Evolutionary conservation across 2,888 invertebrate species (phyloP).

Genomic region (Hirtodrosophila duncani): DNA sequence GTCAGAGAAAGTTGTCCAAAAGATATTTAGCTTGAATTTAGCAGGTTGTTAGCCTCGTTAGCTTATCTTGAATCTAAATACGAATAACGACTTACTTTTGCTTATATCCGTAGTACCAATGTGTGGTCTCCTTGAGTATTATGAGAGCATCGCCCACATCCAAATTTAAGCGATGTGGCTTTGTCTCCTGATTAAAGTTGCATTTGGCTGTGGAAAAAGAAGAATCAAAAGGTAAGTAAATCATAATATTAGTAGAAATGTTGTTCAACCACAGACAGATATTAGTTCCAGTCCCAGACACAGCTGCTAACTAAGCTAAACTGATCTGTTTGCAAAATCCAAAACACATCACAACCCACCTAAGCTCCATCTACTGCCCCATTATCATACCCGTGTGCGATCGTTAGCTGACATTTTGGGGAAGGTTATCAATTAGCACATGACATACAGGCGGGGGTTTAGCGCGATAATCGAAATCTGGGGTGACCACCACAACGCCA

Average conservation of each 20-base stretch:
- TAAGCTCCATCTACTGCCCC: background rate
- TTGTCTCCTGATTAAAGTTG: slow-evolving; percentile 77
- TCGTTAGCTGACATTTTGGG: slow-evolving; percentile 20
- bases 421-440: slow-evolving; percentile 67
- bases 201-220: slow-evolving; percentile 74
- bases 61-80: too few relatives aligned
- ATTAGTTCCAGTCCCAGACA: slow-evolving; percentile 20
- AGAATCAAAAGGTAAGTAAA: slow-evolving; percentile 1
- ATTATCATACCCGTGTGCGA: slow-evolving; percentile 1
- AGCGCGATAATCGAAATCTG: slow-evolving; percentile 29
- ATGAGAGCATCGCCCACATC: slow-evolving; percentile 78
- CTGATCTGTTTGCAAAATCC: slow-evolving; percentile 18
- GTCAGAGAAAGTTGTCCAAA: slow-evolving; percentile 23
- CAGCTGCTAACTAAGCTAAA: slow-evolving; percentile 5
- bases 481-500: background rate
- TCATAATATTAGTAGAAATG: background rate
- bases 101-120: slow-evolving; percentile 78
- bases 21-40: slow-evolving; percentile 33
- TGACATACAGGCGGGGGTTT: slow-evolving; percentile 16
- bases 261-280: background rate
- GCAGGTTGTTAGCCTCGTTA: too few relatives aligned
- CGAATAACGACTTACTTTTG: slow-evolving; percentile 78
- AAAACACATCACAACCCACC: slow-evolving; percentile 17
- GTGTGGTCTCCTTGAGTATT: slow-evolving; percentile 76
- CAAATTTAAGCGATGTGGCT: slow-evolving; percentile 76